phyloP scores from a whole-genome alignment of 2,888 invertebrate genomes.

The Helleia helle region DNA sequence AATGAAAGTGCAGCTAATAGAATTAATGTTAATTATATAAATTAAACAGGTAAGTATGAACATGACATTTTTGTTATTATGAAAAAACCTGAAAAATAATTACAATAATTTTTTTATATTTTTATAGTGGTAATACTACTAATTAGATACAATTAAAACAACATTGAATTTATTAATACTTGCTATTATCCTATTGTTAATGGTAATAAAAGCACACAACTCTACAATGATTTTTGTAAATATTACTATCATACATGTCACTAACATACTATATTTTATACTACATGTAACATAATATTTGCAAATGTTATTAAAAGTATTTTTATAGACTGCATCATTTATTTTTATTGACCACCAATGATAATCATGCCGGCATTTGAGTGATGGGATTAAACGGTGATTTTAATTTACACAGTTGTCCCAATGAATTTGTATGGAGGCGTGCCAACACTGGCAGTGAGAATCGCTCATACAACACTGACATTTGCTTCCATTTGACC shows the following conservation, averaged over 20 bases:
- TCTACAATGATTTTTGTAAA: slow-evolving; percentile 14
- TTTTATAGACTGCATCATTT: slow-evolving; percentile 9
- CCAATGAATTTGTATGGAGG: slow-evolving; percentile 38
- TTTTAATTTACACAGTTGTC: slow-evolving; percentile 36
- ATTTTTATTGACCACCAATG: slow-evolving; percentile 1
- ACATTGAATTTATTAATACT: slow-evolving; percentile 18
- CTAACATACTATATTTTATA: slow-evolving; percentile 6
- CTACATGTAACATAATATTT: slow-evolving; percentile 8
- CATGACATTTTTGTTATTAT: background rate
- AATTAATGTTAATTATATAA: background rate
- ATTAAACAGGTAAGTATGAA: background rate
- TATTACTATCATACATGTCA: slow-evolving; percentile 7
- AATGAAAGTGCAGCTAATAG: background rate
- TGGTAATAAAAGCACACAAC: slow-evolving; percentile 23
- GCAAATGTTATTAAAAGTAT: slow-evolving; percentile 19
- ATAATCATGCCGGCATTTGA: background rate
- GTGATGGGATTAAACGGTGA: slow-evolving; percentile 19
- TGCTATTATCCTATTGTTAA: slow-evolving; percentile 24
- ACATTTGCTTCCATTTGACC: slow-evolving; percentile 34
- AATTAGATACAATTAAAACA: slow-evolving; percentile 11
- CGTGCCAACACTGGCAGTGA: slow-evolving; percentile 9
- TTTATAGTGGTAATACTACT: background rate
- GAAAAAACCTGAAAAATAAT: background rate
- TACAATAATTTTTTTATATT: background rate
- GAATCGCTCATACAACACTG: slow-evolving; percentile 26